A percentile compares a stretch with the other conserved stretches of the same genome.
phyloP scores from a whole-genome alignment of 2,888 invertebrate genomes.

The Metallyticus violacea region DNA sequence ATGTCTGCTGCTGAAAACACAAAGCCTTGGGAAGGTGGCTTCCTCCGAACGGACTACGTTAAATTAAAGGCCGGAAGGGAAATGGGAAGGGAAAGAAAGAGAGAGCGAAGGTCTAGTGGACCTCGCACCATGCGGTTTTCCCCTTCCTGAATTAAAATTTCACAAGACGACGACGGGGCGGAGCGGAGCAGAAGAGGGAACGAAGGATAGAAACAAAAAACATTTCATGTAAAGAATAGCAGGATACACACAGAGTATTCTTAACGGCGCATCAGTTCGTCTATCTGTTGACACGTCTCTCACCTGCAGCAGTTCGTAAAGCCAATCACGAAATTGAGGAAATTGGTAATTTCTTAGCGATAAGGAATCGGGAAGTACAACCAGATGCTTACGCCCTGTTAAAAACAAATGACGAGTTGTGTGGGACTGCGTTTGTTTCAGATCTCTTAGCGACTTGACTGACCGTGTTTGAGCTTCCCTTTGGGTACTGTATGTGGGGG shows the following conservation, averaged over 20 bases:
- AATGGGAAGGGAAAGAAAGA: background rate
- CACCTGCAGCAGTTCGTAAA: background rate
- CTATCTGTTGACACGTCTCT: background rate
- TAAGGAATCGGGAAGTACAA: too few relatives aligned
- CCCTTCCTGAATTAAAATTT: slow-evolving; percentile 1
- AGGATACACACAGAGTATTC: background rate
- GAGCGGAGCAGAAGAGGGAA: background rate
- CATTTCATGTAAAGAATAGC: background rate
- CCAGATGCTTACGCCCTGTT: background rate
- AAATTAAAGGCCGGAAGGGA: background rate
- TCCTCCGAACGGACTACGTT: background rate
- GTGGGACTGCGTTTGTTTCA: too few relatives aligned
- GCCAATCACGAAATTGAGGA: background rate
- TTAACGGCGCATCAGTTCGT: too few relatives aligned
- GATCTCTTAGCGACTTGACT: background rate
- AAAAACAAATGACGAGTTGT: background rate
- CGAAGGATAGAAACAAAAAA: background rate
- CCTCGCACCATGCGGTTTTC: background rate
- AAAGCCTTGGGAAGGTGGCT: background rate
- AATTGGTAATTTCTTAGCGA: background rate
- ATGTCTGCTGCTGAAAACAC: background rate
- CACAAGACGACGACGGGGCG: background rate
- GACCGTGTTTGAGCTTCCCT: background rate
- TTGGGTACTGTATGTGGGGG: background rate
- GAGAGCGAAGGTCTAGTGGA: background rate